phyloP scores from a whole-genome alignment of 2,888 invertebrate genomes.

The Ichneumon xanthorius region DNA sequence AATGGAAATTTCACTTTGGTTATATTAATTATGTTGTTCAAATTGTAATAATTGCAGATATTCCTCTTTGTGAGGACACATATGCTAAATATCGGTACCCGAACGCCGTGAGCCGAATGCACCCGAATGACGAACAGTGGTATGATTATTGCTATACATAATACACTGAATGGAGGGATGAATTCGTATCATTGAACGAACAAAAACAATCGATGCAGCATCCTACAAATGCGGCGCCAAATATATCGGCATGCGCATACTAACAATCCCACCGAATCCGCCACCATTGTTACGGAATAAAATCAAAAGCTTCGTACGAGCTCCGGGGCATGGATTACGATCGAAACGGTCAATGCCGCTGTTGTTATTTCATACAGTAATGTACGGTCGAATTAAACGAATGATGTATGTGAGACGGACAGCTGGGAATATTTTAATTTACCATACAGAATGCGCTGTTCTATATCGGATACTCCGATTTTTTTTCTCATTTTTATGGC shows the following conservation, averaged over 20 bases:
- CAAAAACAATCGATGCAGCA: conserved; percentile 23
- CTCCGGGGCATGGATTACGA: background rate
- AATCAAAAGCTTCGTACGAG: conserved; percentile 6
- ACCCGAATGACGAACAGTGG: background rate
- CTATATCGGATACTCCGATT: background rate
- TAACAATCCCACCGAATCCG: conserved; percentile 24
- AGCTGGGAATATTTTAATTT: background rate
- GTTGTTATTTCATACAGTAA: background rate
- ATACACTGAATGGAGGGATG: conserved; percentile 5
- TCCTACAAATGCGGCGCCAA: conserved; percentile 2
- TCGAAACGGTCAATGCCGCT: conserved; percentile 1
- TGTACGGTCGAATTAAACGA: background rate
- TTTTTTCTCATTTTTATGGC: background rate
- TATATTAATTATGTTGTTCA: conserved; percentile 29
- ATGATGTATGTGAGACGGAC: background rate
- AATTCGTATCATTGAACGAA: conserved; percentile 24
- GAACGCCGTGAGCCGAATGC: background rate
- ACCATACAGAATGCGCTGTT: background rate
- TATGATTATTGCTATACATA: conserved; percentile 4
- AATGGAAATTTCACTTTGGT: conserved; percentile 10
- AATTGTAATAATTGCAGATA: background rate
- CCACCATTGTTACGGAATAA: conserved; percentile 15
- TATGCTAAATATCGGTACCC: background rate
- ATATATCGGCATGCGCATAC: conserved; percentile 37
- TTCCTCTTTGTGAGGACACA: background rate